These are phyloP conservation scores for Erinaceus europaeus DNA, from an alignment of 2,113 vertebrate species.

Conservation along the genomic window DNA sequence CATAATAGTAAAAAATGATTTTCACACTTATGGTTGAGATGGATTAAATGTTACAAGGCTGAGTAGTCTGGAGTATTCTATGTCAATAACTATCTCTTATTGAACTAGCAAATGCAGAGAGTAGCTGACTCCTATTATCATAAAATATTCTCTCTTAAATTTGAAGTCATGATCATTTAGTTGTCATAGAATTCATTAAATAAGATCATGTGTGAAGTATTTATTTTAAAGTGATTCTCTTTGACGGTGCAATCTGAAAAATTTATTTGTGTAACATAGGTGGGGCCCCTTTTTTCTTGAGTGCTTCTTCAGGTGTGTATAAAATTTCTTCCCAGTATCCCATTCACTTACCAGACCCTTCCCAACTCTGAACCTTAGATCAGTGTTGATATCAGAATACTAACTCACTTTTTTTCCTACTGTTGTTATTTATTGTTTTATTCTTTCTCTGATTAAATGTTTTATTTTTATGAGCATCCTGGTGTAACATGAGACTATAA, in stretches of 20 bases:
- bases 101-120: background rate
- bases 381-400: background rate
- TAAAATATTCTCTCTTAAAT: constrained; percentile 2
- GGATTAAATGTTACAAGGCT: background rate
- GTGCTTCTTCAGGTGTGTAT: background rate
- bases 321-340: background rate
- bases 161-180: background rate
- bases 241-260: background rate
- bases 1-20: background rate
- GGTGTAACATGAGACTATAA: background rate
- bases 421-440: background rate
- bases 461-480: background rate
- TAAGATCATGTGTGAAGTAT: background rate
- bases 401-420: background rate
- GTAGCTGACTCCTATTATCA: background rate
- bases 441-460: background rate
- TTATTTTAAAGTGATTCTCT: constrained; percentile 28
- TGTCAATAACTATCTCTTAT: background rate
- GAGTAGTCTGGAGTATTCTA: background rate
- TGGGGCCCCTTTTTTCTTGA: background rate
- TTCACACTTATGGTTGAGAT: background rate
- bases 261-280: background rate
- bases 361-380: background rate
- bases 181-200: constrained; percentile 13
- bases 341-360: background rate